Evolutionary conservation across 1,140 invertebrate genomes (phyloP), one percentile per base, ranked within the genome.

Genomic region (Drosophila teissieri): DNA sequence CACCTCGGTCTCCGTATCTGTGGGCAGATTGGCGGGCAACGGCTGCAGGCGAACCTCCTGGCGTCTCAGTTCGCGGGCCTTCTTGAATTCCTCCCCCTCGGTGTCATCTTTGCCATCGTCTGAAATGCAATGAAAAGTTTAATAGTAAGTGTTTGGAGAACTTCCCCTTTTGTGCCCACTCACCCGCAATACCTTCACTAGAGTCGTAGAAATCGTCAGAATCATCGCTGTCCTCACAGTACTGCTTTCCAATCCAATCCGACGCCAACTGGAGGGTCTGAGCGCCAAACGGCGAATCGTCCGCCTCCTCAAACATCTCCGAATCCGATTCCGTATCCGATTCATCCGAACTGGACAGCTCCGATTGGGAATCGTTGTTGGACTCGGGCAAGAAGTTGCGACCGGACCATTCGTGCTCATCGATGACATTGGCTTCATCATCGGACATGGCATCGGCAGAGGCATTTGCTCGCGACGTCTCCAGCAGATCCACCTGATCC

Each of bases 381-480:
- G 95, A 95, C 2, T 95, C 96, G 0, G 96, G 95, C 73, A 97
- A 95, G 92, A 97, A 97, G 93, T 98, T 98, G 57, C 96, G 94
- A 78, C 98, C 97, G 1, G 97, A 98, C 97, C 96, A 98, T 92
- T 98, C 97, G 84, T 98, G 97, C 91, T 98, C 97, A 88, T 98
- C 97, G 92, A 97, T 97, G 27, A 92, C 90, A 12, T 96, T 94
- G 1, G 95, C 93, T 79, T 96, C 96, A 62, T 96, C 96, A 49
- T 95, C 93, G 94, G n/a, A 95, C 93, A 92, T 94, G 80, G 91
- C 94, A 80, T 91, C 95, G 24, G 93, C 73, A 2, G 83, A 88
- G 14, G 80, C 77, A 42, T 69, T 61, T 14, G 80, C 80, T 24
- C 78, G 69, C 17, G 83, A 94, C 67, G 94, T 93, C 92, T 95